phyloP scores from a whole-genome alignment of 2,113 vertebrate species.

The Pachypanchax playfairii region DNA sequence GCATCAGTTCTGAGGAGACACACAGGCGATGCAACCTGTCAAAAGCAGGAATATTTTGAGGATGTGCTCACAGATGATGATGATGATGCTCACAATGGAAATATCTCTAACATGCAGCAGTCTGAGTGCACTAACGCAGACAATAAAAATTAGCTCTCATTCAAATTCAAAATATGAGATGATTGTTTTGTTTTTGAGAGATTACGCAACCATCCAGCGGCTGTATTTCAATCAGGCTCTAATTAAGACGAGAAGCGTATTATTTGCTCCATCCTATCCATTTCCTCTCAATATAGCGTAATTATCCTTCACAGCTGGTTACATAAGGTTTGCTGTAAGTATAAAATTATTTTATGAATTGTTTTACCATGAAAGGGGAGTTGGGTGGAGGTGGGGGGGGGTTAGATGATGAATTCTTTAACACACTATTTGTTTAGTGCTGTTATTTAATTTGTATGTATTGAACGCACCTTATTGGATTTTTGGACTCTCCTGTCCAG shows the following conservation, averaged over 20 bases:
- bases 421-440: too few species aligned
- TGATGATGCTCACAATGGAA: slow-evolving; percentile 83
- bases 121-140: slow-evolving; percentile 68
- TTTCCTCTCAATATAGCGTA: slow-evolving; percentile 29
- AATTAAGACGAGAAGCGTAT: slow-evolving; percentile 22
- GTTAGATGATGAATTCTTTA: too few species aligned
- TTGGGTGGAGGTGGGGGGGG: too few species aligned
- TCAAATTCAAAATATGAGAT: slow-evolving; percentile 44
- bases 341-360: neutral
- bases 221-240: slow-evolving; percentile 32
- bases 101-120: slow-evolving; percentile 86
- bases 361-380: neutral
- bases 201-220: slow-evolving; percentile 16
- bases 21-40: slow-evolving; percentile 80
- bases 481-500: too few species aligned
- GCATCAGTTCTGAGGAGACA: slow-evolving; percentile 43
- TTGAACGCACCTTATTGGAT: too few species aligned
- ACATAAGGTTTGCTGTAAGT: slow-evolving; percentile 6
- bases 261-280: slow-evolving; percentile 18
- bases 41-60: slow-evolving; percentile 84
- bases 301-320: slow-evolving; percentile 16
- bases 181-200: slow-evolving; percentile 23
- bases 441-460: too few species aligned
- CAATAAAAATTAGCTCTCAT: slow-evolving; percentile 50
- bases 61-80: slow-evolving; percentile 84